These are phyloP conservation scores for Apis cerana DNA, from an alignment of 1,140 invertebrate genomes.

Conservation along the genomic window DNA sequence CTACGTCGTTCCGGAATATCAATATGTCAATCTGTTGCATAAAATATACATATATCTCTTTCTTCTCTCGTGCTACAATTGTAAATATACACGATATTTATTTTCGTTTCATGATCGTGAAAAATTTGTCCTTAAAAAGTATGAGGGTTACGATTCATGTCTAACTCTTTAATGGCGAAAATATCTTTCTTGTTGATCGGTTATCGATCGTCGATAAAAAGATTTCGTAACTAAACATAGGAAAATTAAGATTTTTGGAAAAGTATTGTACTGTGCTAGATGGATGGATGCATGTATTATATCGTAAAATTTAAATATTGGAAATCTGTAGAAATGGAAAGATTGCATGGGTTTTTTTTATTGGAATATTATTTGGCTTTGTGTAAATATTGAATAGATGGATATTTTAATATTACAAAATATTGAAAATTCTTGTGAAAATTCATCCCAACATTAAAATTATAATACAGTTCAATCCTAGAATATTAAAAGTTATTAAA, in stretches of 20 bases:
- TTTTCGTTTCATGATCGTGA: constrained; percentile 7
- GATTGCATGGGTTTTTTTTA: too few relatives aligned
- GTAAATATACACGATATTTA: background rate
- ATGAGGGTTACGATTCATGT: background rate
- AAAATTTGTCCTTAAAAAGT: background rate
- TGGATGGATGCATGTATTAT: background rate
- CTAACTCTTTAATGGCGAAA: background rate
- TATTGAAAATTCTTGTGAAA: too few relatives aligned
- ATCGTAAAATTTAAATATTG: background rate
- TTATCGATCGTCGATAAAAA: background rate
- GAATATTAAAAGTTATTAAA: too few relatives aligned
- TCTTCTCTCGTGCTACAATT: background rate
- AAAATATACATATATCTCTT: background rate
- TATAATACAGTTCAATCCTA: too few relatives aligned
- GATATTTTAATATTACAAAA: too few relatives aligned
- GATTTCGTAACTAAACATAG: background rate
- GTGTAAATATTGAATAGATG: too few relatives aligned
- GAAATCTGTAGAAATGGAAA: too few relatives aligned
- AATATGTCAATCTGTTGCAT: background rate
- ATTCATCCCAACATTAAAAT: too few relatives aligned
- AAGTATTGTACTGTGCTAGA: background rate
- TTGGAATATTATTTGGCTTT: too few relatives aligned
- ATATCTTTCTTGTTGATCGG: background rate
- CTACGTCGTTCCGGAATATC: background rate
- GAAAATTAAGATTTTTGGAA: background rate